Conservation (phyloP, 2,888 invertebrate genomes). For the Frankliniella fusca region DNA sequence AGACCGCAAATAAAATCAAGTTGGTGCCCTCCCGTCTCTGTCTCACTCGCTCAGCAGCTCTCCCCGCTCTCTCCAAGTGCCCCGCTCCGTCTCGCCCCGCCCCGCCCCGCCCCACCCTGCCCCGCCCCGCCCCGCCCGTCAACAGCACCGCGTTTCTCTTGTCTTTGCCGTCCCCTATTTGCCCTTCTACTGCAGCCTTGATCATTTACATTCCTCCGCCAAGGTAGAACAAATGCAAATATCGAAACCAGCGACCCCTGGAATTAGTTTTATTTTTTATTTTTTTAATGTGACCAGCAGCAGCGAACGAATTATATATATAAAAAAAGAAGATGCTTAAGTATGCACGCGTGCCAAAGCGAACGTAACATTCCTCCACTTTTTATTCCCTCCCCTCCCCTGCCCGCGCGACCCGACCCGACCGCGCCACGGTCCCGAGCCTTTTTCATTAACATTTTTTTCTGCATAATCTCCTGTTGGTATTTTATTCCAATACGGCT, state of each 20-base stretch:
- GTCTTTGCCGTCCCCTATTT: no score
- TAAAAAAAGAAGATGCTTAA: background rate
- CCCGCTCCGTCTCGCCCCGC: no score
- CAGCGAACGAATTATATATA: constrained; percentile 7
- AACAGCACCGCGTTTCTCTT: no score
- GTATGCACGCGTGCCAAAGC: constrained; percentile 12
- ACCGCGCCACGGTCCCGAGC: background rate
- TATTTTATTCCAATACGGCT: constrained; percentile 26
- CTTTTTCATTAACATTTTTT: constrained; percentile 26
- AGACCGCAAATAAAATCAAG: no score
- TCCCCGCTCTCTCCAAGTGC: no score
- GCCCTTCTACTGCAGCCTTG: background rate
- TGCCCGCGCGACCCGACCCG: background rate
- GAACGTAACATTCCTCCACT: constrained; percentile 12
- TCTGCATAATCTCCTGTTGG: constrained; percentile 22
- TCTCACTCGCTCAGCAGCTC: no score
- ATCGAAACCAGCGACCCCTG: constrained; percentile 23
- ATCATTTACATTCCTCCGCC: constrained; percentile 14
- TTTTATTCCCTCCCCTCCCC: background rate
- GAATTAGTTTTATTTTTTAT: constrained; percentile 21
- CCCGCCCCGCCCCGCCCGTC: no score
- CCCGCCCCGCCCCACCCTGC: no score
- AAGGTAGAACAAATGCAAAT: constrained; percentile 26
- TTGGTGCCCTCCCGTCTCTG: no score
- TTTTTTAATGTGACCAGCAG: constrained; percentile 9